These are phyloP conservation scores for Astreopora myriophthalma DNA, from an alignment of 64 coral and sea anemone species.

Conservation along the genomic window DNA sequence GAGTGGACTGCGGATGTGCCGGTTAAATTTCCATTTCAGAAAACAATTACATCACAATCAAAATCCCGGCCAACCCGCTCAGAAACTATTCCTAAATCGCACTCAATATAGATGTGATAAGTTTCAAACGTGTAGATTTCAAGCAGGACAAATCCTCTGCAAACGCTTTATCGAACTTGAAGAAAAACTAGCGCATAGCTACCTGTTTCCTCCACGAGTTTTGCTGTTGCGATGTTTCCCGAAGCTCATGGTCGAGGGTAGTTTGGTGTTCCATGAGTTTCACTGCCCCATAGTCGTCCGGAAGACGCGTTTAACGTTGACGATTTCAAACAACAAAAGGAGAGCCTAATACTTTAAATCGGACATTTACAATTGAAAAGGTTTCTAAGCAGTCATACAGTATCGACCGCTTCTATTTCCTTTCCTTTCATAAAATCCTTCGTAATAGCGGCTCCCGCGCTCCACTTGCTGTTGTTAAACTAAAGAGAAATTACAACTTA, in stretches of 20 bases:
- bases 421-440: slow-evolving; percentile 42
- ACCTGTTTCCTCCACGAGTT: slow-evolving; percentile 32
- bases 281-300: slow-evolving; percentile 3
- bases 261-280: slow-evolving; percentile 49
- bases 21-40: background rate
- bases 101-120: background rate
- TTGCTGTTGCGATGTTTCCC: slow-evolving; percentile 11
- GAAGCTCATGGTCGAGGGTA: slow-evolving; percentile 15
- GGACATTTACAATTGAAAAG: slow-evolving; percentile 29
- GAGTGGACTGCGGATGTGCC: background rate
- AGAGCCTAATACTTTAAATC: background rate
- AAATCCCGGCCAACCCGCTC: background rate
- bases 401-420: slow-evolving; percentile 34
- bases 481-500: slow-evolving; percentile 10
- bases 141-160: background rate
- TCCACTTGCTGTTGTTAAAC: background rate
- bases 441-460: slow-evolving; percentile 40
- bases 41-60: background rate
- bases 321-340: slow-evolving; percentile 8
- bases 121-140: background rate
- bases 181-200: background rate
- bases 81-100: background rate
- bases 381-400: slow-evolving; percentile 22
- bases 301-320: slow-evolving; percentile 10
- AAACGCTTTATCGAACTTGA: background rate